phyloP scores from a whole-genome alignment of 2,888 invertebrate genomes.

The Cetonia aurata region DNA sequence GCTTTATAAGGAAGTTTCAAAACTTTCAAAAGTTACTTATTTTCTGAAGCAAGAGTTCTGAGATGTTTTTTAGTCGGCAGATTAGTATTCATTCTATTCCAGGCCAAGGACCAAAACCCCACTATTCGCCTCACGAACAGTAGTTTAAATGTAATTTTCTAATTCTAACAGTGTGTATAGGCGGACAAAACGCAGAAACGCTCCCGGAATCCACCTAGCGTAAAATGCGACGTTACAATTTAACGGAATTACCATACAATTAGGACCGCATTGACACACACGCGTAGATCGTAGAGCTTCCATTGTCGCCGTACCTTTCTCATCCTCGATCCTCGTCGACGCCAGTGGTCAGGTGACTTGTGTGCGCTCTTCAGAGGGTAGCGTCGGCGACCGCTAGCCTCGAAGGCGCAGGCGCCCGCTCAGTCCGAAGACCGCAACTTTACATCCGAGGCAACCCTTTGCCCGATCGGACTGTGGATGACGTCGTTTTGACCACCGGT shows the following conservation, averaged over 20 bases:
- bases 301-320: conserved; percentile 19
- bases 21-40: too few species aligned
- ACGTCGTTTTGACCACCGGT: conserved; percentile 34
- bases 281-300: conserved; percentile 38
- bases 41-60: too few species aligned
- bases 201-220: conserved; percentile 23
- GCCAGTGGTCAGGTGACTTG: conserved; percentile 55
- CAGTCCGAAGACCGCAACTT: conserved; percentile 56
- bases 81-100: conserved; percentile 12
- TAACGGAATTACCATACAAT: conserved; percentile 58
- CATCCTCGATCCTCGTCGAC: conserved; percentile 11
- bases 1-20: too few species aligned
- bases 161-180: conserved; percentile 31
- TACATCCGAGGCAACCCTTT: conserved; percentile 59
- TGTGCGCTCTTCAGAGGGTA: conserved; percentile 12
- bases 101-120: neutral
- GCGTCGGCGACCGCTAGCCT: neutral
- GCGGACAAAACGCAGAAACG: conserved; percentile 7
- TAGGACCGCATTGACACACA: conserved; percentile 55
- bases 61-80: neutral
- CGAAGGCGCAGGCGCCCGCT: conserved; percentile 48
- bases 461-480: conserved; percentile 50
- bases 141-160: conserved; percentile 45
- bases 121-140: neutral
- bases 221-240: conserved; percentile 57